Evolutionary conservation across 2,888 invertebrate species (phyloP).

Genomic region (Eretmocerus hayati): DNA sequence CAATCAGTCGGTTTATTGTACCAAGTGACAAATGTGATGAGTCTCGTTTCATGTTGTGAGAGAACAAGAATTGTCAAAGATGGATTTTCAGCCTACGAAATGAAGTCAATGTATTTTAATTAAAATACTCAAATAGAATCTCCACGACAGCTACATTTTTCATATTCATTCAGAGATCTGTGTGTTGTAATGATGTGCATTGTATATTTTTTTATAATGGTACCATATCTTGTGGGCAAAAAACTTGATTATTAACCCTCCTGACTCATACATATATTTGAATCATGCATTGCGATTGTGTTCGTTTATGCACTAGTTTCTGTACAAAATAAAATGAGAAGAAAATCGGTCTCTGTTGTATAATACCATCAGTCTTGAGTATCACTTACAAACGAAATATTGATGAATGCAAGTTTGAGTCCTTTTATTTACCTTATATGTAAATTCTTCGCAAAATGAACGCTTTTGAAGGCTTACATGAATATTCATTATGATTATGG

Average conservation of each 20-base stretch:
- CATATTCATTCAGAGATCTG: slow-evolving; percentile 9
- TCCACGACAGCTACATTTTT: neutral
- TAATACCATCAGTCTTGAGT: slow-evolving; percentile 16
- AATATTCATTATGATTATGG: too few species aligned
- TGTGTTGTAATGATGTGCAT: slow-evolving; percentile 17
- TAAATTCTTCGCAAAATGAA: too few species aligned
- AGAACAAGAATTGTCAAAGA: slow-evolving; percentile 4
- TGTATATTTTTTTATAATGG: slow-evolving; percentile 22
- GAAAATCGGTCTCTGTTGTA: slow-evolving; percentile 19
- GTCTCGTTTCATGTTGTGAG: slow-evolving; percentile 7
- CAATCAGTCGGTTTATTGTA: slow-evolving; percentile 2
- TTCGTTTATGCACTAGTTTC: slow-evolving; percentile 15
- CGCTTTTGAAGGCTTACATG: too few species aligned
- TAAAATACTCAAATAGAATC: neutral
- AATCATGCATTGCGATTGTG: slow-evolving; percentile 10
- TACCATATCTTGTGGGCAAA: slow-evolving; percentile 16
- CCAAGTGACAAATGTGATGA: slow-evolving; percentile 1
- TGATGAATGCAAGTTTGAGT: too few species aligned
- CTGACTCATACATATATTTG: slow-evolving; percentile 14
- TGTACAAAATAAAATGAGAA: slow-evolving; percentile 16
- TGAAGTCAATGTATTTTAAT: slow-evolving; percentile 1
- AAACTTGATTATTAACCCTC: slow-evolving; percentile 15
- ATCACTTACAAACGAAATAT: too few species aligned
- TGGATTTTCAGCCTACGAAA: slow-evolving; percentile 1
- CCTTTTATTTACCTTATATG: too few species aligned